A percentile compares a stretch with the other conserved stretches of the same genome.
Evolutionary conservation across 2,797 vertebrate genomes (phyloP).

Genomic region (Hylomyscus alleni): DNA sequence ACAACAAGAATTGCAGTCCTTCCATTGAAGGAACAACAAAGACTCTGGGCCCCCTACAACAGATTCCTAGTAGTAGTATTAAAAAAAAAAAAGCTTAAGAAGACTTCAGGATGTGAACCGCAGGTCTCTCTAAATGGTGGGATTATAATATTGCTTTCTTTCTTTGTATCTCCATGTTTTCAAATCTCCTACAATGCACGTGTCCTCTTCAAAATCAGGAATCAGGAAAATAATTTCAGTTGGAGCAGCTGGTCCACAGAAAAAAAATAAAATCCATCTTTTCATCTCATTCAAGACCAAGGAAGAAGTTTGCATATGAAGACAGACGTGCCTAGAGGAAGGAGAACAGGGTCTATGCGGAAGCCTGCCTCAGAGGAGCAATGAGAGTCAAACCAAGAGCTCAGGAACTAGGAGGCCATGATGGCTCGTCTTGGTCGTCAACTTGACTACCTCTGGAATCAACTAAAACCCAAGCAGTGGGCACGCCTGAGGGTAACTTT

Average conservation of each 20-base stretch:
- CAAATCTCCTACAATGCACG: not conserved
- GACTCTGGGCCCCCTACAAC: too few species aligned
- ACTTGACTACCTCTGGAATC: not conserved
- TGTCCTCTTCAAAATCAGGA: not conserved
- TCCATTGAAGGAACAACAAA: not conserved
- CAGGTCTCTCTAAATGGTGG: not conserved
- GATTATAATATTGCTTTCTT: not conserved
- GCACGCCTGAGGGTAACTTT: not conserved
- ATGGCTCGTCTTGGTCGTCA: not conserved
- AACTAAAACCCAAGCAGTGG: not conserved
- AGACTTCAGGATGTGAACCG: not conserved
- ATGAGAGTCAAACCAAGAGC: not conserved
- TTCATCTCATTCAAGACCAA: not conserved
- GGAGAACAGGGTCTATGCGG: not conserved
- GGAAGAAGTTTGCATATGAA: not conserved
- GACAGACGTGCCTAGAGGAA: not conserved
- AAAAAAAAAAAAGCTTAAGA: not conserved
- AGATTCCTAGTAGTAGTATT: not conserved
- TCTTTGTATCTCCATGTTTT: not conserved
- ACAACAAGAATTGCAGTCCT: not conserved
- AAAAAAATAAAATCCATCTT: conserved; percentile 5
- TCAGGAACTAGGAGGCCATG: not conserved
- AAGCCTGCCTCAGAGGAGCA: not conserved
- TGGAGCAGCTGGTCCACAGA: not conserved
- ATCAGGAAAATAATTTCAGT: not conserved